Percentiles rank a stretch among this genome's conserved stretches.
These are phyloP conservation scores for Platichthys flesus DNA, from an alignment of 2,113 vertebrate genomes.

Conservation along the genomic window DNA sequence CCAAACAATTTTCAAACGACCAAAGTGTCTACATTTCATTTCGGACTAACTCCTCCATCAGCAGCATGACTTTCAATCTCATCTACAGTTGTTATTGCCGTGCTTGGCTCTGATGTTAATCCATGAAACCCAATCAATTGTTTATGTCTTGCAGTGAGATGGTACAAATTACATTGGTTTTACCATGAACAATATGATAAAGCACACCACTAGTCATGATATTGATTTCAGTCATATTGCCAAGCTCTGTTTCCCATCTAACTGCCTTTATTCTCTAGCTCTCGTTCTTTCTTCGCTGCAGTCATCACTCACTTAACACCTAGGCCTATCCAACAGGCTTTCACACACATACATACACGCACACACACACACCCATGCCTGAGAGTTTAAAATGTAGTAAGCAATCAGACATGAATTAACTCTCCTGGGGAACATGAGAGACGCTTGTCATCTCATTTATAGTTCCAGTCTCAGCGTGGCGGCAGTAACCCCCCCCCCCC, in stretches of 20 bases:
- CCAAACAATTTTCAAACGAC: no score
- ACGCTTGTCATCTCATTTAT: no score
- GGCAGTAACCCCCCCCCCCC: no score
- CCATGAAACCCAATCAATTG: neutral
- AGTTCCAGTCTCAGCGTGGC: no score
- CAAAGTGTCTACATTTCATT: no score
- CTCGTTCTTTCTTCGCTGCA: neutral
- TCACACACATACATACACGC: slow-evolving; percentile 1
- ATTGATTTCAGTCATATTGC: neutral
- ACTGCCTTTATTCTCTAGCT: neutral
- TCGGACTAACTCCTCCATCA: neutral
- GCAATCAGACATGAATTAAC: no score
- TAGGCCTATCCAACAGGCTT: neutral
- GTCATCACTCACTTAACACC: neutral
- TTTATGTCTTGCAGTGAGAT: neutral
- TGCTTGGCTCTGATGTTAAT: neutral
- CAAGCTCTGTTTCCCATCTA: neutral
- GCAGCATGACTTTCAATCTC: neutral
- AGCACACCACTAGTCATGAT: neutral
- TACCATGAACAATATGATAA: neutral
- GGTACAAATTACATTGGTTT: neutral
- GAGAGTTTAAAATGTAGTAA: no score
- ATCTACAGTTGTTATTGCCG: neutral
- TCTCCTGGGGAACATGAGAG: no score
- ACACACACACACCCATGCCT: neutral